Evolutionary conservation across 2,797 vertebrate species (phyloP), one percentile per base, ranked within the genome.

Genomic region (Alca torda): DNA sequence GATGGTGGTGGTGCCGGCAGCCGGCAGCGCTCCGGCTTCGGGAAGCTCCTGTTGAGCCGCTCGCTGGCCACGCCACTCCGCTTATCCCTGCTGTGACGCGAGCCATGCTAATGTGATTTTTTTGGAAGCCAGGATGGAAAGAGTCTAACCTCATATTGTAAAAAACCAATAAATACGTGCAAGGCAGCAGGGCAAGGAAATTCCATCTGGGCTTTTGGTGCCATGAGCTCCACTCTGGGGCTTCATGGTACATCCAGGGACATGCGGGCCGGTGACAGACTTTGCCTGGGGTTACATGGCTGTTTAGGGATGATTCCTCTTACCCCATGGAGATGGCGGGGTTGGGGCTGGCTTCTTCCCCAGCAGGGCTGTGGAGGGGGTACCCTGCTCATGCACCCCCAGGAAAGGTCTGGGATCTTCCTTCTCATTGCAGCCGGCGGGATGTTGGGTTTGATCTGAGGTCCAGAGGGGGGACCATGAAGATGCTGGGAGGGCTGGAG

Each of bases 21-120:
- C 41, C 30, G 33, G 46, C 46, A 48, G n/a, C 8, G 2, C 70
- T 81, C 51, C 8, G 16, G 20, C 59, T 59, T 37, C 0, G 17
- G 73, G 76, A 78, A 70, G 28, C 39, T 91, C 67, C 21, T 0
- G 5, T 5, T 18, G 73, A 90, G 76, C 39, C 3, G 4, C 57
- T 82, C 3, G 1, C 48, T 0, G 1, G 21, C 45, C 2, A 0
- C 0, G 0, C 45, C 0, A 0, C 82, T 65, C 79, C 0, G 1
- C 33, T 53, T 19, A 17, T 12, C 81, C 77, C 64, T 8, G 31
- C 51, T 54, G 84, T 0, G 12, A 39, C 6, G 5, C 6, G 4
- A 33, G 13, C 0, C 0, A 50, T 70, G 76, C 37, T 74, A 57
- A 79, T 21, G 70, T 16, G 74, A 84, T 77, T 53, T 70, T 61